Evolutionary conservation across 2,888 invertebrate species (phyloP).

Genomic region (Melanotus villosus): DNA sequence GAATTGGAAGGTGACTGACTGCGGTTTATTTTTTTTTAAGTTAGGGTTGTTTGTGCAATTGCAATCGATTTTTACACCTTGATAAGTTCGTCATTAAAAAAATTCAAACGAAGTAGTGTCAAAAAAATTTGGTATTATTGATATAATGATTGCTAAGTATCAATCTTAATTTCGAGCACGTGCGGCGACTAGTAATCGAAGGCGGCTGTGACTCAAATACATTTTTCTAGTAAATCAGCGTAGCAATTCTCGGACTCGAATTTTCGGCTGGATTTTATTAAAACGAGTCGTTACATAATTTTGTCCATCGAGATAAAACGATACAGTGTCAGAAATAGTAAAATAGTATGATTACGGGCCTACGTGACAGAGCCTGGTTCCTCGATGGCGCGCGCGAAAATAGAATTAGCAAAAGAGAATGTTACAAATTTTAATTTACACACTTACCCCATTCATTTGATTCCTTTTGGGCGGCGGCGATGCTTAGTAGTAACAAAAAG

Average conservation of each 20-base stretch:
- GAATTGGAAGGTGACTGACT: too few relatives aligned
- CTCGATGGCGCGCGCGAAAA: constrained; percentile 59
- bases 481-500: constrained; percentile 53
- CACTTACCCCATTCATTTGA: constrained; percentile 63
- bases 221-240: too few relatives aligned
- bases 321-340: constrained; percentile 1
- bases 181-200: too few relatives aligned
- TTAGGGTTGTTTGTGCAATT: too few relatives aligned
- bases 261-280: neutral
- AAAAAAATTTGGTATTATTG: too few relatives aligned
- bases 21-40: too few relatives aligned
- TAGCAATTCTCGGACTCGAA: neutral
- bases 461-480: constrained; percentile 48
- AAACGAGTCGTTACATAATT: neutral
- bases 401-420: constrained; percentile 48
- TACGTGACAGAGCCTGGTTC: constrained; percentile 53
- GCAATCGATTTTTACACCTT: too few relatives aligned
- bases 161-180: too few relatives aligned
- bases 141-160: too few relatives aligned
- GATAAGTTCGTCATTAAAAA: too few relatives aligned
- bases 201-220: too few relatives aligned
- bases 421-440: constrained; percentile 48
- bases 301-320: neutral
- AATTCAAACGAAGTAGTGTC: too few relatives aligned
- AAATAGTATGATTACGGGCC: constrained; percentile 44